phyloP scores from a whole-genome alignment of 2,888 invertebrate genomes.

The Clusia tigrina region DNA sequence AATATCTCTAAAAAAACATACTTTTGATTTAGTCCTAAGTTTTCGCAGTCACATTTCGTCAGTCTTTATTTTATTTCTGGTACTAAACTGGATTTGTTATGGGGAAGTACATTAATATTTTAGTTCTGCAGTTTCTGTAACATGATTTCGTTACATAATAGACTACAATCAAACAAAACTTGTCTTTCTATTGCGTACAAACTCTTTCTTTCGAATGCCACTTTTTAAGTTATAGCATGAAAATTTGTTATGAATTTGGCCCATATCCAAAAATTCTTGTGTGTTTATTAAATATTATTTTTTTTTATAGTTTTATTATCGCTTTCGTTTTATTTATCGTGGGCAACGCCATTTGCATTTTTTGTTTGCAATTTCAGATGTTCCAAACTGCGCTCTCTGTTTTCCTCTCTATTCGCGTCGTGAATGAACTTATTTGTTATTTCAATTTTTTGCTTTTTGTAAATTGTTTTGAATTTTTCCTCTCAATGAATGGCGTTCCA shows the following conservation, averaged over 20 bases:
- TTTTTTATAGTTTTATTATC: not conserved
- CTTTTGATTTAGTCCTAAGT: too few species aligned
- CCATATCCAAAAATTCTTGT: not conserved
- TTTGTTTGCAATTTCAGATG: not conserved
- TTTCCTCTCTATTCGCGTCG: not conserved
- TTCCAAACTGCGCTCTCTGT: too few species aligned
- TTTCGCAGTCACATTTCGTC: too few species aligned
- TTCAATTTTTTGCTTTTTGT: too few species aligned
- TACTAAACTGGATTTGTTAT: too few species aligned
- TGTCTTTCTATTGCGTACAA: not conserved
- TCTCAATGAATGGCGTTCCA: too few species aligned
- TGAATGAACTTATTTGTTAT: too few species aligned
- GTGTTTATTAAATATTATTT: not conserved
- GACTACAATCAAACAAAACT: not conserved
- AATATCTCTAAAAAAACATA: too few species aligned
- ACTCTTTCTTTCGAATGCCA: not conserved
- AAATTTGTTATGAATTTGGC: not conserved
- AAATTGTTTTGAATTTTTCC: slow-evolving; percentile 1
- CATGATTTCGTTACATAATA: not conserved
- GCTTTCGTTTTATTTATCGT: not conserved
- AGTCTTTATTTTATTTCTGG: too few species aligned
- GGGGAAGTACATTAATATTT: not conserved
- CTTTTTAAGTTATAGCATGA: not conserved
- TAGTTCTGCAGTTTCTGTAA: not conserved
- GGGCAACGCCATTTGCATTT: not conserved